A percentile compares a stretch with the other conserved stretches of the same genome.
These are phyloP conservation scores for Alcedo atthis DNA, from an alignment of 2,797 vertebrate species.

Conservation along the genomic window DNA sequence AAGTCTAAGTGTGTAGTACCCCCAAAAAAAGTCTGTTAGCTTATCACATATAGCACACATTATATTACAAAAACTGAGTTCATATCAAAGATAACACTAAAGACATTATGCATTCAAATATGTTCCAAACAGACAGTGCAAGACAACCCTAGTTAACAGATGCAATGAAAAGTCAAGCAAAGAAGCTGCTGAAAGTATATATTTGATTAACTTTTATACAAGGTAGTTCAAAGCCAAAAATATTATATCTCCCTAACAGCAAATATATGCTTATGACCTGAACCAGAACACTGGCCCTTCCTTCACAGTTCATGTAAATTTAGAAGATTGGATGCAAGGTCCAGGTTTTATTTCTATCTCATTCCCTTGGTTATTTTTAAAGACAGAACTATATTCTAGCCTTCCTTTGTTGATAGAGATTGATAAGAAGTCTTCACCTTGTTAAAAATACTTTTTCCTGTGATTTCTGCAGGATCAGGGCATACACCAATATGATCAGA, in stretches of 20 bases:
- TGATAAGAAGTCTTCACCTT: not conserved
- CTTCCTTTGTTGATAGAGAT: not conserved
- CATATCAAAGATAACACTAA: not conserved
- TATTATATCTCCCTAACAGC: not conserved
- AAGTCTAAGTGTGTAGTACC: not conserved
- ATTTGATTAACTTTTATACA: not conserved
- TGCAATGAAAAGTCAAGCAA: not conserved
- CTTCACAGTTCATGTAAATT: not conserved
- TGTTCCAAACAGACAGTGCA: not conserved
- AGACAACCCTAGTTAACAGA: not conserved
- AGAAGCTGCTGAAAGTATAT: not conserved
- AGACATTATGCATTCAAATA: not conserved
- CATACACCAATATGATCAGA: not conserved
- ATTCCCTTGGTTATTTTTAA: not conserved
- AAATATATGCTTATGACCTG: slow-evolving; percentile 8
- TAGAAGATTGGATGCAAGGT: not conserved
- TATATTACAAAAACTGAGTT: not conserved
- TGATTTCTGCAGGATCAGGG: not conserved
- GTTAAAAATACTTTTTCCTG: not conserved
- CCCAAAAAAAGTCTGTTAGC: not conserved
- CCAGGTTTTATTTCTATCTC: not conserved
- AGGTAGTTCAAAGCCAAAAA: not conserved
- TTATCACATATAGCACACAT: not conserved
- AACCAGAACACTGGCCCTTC: not conserved
- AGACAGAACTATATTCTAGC: not conserved